These are phyloP conservation scores for Melieria omissa DNA, from an alignment of 2,888 invertebrate genomes.

Conservation along the genomic window DNA sequence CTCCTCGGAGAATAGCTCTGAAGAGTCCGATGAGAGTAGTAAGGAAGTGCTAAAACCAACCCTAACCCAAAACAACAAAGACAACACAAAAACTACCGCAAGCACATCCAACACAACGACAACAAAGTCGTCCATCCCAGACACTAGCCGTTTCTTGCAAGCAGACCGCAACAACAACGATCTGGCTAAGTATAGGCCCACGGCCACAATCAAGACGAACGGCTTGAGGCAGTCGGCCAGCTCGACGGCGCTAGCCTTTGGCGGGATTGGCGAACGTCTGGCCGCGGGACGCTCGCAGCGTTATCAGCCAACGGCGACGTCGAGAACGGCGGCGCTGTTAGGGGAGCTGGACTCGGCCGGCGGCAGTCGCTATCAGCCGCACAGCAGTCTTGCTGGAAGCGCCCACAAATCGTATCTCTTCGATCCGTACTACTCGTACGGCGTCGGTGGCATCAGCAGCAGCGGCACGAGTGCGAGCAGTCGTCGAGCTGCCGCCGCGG, in stretches of 20 bases:
- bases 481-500: constrained; percentile 47
- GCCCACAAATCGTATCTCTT: constrained; percentile 55
- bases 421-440: constrained; percentile 53
- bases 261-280: constrained; percentile 61
- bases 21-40: constrained; percentile 46
- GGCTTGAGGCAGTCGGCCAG: constrained; percentile 61
- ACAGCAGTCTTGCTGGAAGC: constrained; percentile 40
- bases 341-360: constrained; percentile 46
- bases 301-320: constrained; percentile 48
- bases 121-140: constrained; percentile 45
- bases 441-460: constrained; percentile 46
- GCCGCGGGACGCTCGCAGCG: constrained; percentile 49
- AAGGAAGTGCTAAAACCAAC: constrained; percentile 36
- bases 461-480: constrained; percentile 48
- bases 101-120: constrained; percentile 43
- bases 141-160: constrained; percentile 47
- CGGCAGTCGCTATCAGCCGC: constrained; percentile 36
- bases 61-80: constrained; percentile 27
- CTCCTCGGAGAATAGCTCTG: constrained; percentile 49
- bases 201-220: constrained; percentile 25
- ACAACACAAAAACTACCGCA: constrained; percentile 44
- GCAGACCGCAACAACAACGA: constrained; percentile 51
- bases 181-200: constrained; percentile 59
- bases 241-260: constrained; percentile 60
- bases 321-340: constrained; percentile 45